These are phyloP conservation scores for Notarius lentiginosus DNA, from an alignment of 2,113 vertebrate genomes.

Conservation along the genomic window DNA sequence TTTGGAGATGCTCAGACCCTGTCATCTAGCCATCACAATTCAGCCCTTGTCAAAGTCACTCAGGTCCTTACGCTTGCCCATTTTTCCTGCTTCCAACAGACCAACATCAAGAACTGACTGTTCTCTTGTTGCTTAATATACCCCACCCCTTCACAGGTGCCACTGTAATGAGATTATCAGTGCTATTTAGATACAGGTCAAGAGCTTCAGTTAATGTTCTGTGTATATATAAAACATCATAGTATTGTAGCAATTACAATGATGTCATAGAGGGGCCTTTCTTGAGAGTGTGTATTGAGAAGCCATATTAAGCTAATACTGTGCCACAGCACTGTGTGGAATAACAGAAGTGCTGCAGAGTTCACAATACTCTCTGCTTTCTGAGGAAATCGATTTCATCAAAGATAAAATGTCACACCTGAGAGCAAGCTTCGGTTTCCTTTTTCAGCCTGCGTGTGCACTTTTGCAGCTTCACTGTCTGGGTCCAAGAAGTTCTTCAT, in stretches of 20 bases:
- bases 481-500: neutral
- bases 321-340: neutral
- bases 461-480: constrained; percentile 1
- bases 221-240: no score
- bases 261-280: neutral
- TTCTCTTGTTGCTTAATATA: no score
- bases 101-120: no score
- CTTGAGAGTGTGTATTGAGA: neutral
- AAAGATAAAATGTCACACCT: constrained; percentile 25
- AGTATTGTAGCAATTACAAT: neutral
- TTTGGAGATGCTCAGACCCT: no score
- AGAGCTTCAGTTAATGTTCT: no score
- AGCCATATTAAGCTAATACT: neutral
- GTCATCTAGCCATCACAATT: no score
- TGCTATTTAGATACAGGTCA: no score
- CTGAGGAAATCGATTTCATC: constrained; percentile 1
- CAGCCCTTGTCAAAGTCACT: no score
- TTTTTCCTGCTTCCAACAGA: no score
- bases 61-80: no score
- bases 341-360: constrained; percentile 18
- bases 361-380: neutral
- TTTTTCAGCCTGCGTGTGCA: constrained; percentile 8
- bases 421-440: neutral
- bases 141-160: no score
- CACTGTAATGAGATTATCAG: no score